phyloP scores from a whole-genome alignment of 2,113 vertebrate species.

The Sturnus vulgaris region DNA sequence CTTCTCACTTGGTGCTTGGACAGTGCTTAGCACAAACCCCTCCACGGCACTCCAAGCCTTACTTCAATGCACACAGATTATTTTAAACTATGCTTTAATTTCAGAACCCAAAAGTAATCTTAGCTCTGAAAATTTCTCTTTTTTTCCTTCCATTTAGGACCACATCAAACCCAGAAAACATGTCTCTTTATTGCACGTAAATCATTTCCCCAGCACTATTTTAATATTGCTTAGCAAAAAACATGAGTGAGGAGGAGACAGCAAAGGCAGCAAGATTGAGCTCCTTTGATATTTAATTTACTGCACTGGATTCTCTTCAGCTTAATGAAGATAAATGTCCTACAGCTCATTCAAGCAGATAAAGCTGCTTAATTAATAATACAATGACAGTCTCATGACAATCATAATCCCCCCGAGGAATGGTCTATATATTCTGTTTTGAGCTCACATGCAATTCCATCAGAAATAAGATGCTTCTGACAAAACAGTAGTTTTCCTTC shows the following conservation, averaged over 20 bases:
- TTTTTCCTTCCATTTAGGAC: background rate
- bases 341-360: conserved; percentile 64
- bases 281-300: conserved; percentile 67
- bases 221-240: background rate
- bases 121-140: background rate
- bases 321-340: conserved; percentile 73
- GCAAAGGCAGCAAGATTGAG: background rate
- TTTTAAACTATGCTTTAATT: background rate
- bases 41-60: background rate
- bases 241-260: background rate
- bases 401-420: conserved; percentile 69
- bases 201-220: background rate
- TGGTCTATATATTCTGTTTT: conserved; percentile 19
- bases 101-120: background rate
- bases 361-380: conserved; percentile 79
- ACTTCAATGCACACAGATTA: background rate
- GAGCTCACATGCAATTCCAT: background rate
- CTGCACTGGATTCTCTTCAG: conserved; percentile 70
- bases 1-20: background rate
- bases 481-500: background rate
- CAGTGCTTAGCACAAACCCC: background rate
- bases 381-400: conserved; percentile 75
- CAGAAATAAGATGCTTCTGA: conserved; percentile 12
- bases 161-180: background rate
- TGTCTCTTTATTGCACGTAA: background rate